Evolutionary conservation across 2,888 invertebrate species (phyloP), one percentile per base, ranked within the genome.

Genomic region (Trilocha varians): DNA sequence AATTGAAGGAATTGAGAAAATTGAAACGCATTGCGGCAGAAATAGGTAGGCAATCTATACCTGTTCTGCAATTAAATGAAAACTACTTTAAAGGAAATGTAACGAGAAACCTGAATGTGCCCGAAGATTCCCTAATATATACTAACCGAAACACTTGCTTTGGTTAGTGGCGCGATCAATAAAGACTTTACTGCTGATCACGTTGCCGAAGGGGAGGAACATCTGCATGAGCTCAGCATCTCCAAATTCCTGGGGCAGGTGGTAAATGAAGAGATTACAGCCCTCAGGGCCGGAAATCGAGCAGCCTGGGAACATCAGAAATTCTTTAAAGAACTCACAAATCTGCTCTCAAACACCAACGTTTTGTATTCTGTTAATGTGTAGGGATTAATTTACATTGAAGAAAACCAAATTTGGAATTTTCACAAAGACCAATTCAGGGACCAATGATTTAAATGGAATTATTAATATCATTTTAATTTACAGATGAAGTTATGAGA

Each of bases 221-320:
- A 99, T 99, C 89, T 99, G 98, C 93, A 98, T 98, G 75, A 99
- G 91, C 87, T 99, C 99, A 50, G 94, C 93, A 82, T 99, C 99
- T 45, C 99, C 99, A 78, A 99, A 99, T 88, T 99, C 99, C 88
- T 99, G 99, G 59, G 99, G 99, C 87, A 99, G 93, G 89, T 99
- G 99, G 89, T 99, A 99, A 88, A 99, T 99, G 91, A 99, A 99
- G 68, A 99, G 92, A 88, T 99, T 99, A 90, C 99, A 99, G 77
- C 99, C 99, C 89, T 99, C 99, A 61, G 99, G 99, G 78, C 99
- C 99, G 78, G 95, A 95, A 88, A 96, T 94, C 75, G 95, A 96
- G 88, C 96, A 96, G 82, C 96, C 96, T 95, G 90, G 89, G 85
- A 90, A 89, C 88, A 90, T 87, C 78, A 90, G 79, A 85, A 89